phyloP scores from a whole-genome alignment of 2,888 invertebrate species.

The Drosophila ustulata region DNA sequence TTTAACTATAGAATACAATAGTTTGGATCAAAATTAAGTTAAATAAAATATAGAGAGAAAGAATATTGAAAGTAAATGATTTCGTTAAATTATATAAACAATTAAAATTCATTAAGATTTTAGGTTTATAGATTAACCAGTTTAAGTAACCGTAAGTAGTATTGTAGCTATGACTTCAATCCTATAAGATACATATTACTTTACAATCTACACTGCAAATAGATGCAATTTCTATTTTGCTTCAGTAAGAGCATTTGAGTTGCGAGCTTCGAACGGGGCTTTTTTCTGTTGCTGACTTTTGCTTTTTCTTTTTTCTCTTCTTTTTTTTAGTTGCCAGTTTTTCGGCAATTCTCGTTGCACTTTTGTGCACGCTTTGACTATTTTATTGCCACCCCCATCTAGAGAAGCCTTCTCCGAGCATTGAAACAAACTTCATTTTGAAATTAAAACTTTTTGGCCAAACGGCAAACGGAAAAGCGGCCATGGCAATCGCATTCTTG shows the following conservation, averaged over 20 bases:
- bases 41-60: too few species aligned
- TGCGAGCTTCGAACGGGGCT: background rate
- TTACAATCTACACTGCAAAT: background rate
- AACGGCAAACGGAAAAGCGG: conserved; percentile 31
- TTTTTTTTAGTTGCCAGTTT: conserved; percentile 57
- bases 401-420: conserved; percentile 24
- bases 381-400: conserved; percentile 65
- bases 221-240: background rate
- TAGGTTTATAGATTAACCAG: too few species aligned
- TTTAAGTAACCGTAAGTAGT: too few species aligned
- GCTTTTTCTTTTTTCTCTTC: conserved; percentile 46
- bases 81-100: too few species aligned
- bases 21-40: too few species aligned
- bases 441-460: conserved; percentile 70
- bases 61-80: too few species aligned
- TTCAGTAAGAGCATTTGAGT: conserved; percentile 6
- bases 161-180: too few species aligned
- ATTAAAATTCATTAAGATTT: too few species aligned
- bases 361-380: conserved; percentile 77
- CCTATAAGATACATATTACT: too few species aligned
- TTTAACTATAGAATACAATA: too few species aligned
- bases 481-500: conserved; percentile 71
- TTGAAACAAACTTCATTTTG: conserved; percentile 71
- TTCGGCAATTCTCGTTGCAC: conserved; percentile 74
- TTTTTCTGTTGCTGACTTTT: conserved; percentile 19